Percentiles rank a stretch among this genome's conserved stretches.
These are phyloP conservation scores for Nyctibius bracteatus DNA, from an alignment of 2,113 vertebrate genomes.

Conservation along the genomic window DNA sequence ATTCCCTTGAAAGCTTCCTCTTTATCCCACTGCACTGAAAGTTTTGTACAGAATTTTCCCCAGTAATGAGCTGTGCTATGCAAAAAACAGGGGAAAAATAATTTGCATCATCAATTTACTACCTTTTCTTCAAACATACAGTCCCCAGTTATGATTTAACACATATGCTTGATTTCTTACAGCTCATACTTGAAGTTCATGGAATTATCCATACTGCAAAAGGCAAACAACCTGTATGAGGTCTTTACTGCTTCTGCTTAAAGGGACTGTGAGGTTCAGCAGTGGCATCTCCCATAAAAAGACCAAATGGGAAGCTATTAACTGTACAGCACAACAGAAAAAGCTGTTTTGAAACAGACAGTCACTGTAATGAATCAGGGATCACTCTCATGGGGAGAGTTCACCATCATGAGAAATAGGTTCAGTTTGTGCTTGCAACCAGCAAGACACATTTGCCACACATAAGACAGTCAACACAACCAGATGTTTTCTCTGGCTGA, in stretches of 20 bases:
- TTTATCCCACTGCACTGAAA: neutral
- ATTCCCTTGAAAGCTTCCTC: neutral
- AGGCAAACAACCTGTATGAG: accelerated
- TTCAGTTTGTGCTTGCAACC: neutral
- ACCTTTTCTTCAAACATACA: neutral
- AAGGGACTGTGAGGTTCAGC: neutral
- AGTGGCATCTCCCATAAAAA: neutral
- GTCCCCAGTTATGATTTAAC: neutral
- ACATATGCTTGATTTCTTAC: too few species aligned
- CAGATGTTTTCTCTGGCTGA: neutral
- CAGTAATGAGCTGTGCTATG: neutral
- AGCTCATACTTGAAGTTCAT: neutral
- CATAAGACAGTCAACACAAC: accelerated
- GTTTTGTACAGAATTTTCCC: accelerated
- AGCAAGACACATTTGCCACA: neutral
- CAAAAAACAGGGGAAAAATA: accelerated
- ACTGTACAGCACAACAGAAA: accelerated
- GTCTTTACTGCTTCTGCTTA: neutral
- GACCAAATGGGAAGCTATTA: neutral
- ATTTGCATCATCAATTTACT: accelerated
- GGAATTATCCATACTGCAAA: accelerated
- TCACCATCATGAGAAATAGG: neutral
- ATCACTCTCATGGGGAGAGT: too few species aligned
- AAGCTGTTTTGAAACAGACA: neutral
- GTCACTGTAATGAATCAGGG: too few species aligned